Evolutionary conservation across 1,140 invertebrate species (phyloP), one percentile per base, ranked within the genome.

Genomic region (Eubasilissa regina): DNA sequence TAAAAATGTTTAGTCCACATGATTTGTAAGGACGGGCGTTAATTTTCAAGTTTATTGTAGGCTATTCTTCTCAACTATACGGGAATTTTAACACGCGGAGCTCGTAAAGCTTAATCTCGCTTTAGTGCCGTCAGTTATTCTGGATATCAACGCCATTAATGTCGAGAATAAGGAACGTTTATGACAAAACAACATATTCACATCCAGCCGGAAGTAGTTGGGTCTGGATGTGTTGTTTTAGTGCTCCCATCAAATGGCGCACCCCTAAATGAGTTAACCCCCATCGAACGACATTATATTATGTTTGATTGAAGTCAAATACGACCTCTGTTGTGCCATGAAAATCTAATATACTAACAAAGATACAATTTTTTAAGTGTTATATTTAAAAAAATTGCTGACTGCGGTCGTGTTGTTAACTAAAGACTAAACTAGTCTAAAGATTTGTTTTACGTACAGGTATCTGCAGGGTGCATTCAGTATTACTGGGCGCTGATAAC

Each of bases 141-240:
- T 25, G 35, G 60, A 64, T 64, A 64, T 44, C 35, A 64, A 43
- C 60, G 35, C 60, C 60, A 64, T 64, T 35, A 64, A 64, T 64
- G 60, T 64, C 60, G 60, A 25, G 60, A 64, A 43, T 64, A 64
- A 64, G 60, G 60, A 64, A 64, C 60, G 60, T 64, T 64, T 64
- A 64, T 64, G 60, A 43, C 19, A 64, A 64, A 64, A 64, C 60
- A 64, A 64, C 60, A 64, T 64, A 64, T 64, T 64, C 60, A 58
- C 55, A 58, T 58, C 55, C 55, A 25, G 60, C 35, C 60, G 60
- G 60, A 64, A 64, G 60, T 64, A 12, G 60, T 64, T 64, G 35
- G 35, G 60, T 7, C 60, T 64, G 60, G n/a, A 64, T 64, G 60
- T 19, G 60, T 64, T 64, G 60, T n/a, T 64, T 64, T 64, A 64